Base-by-base conservation (phyloP, 1,140 invertebrate species). In the Heterodera schachtii region DNA sequence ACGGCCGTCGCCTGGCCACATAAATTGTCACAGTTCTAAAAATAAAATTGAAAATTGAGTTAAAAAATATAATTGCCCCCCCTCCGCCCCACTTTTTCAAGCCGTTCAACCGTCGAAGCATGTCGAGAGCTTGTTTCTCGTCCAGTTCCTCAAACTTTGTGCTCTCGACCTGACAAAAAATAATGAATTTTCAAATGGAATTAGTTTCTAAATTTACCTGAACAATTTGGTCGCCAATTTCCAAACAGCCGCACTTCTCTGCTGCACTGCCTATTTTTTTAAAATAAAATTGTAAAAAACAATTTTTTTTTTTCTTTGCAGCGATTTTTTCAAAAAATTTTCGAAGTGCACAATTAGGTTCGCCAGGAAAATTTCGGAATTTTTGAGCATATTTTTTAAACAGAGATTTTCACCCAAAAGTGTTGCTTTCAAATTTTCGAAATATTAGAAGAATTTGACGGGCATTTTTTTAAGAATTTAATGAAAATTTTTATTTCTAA, bases 191-290 rank as follows among this genome's bases (percentile, higher is more conserved):
- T 77, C 9, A 3, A 43, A 78, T 16, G 0, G 31, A 77, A 19
- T 31, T 16, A 67, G 46, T 11, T 67, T 60, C n/a, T 5, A 64
- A 78, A 41, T 47, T 64, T 44, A 96, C 95, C 93, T 98, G 96
- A 82, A 98, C 92, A 89, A 98, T 97, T 95, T 98, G 97, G 90
- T 98, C 96, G n/a, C 84, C 84, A 64, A 85, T 78, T 41, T 85
- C 86, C 13, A 87, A 70, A 21, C 57, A n/a, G 3, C 78, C 49
- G 57, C 81, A 86, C 13, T 77, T 31, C 46, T 80, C 83, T 4
- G 81, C 86, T 7, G 83, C 84, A 73, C 80, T 83, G 9, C 75
- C 85, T 84, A 85, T 73, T 31, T 64, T 64, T 21, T 2, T 1
- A 8, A 52, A 52, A 8, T 52, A 52, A 52, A 52, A 52, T 31